These are phyloP conservation scores for Agrilus planipennis DNA, from an alignment of 1,140 invertebrate species.

Conservation along the genomic window DNA sequence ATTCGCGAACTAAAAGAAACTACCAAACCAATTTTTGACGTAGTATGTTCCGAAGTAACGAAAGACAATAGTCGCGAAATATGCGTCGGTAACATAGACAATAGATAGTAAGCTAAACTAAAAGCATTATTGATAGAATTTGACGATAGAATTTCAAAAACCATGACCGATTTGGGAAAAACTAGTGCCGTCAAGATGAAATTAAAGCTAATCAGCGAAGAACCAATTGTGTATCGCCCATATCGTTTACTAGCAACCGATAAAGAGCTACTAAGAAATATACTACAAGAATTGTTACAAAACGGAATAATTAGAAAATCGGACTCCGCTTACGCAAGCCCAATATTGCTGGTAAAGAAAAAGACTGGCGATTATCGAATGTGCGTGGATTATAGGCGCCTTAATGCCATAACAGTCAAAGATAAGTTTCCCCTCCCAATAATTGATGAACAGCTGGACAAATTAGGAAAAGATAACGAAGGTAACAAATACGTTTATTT, in stretches of 20 bases:
- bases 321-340: conserved; percentile 16
- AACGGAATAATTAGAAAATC: conserved; percentile 15
- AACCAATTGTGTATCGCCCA: conserved; percentile 1
- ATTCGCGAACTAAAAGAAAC: neutral
- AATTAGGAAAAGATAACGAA: conserved; percentile 11
- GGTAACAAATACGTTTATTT: conserved; percentile 9
- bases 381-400: conserved; percentile 27
- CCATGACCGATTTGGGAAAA: conserved; percentile 2
- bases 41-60: neutral
- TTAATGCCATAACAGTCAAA: conserved; percentile 12
- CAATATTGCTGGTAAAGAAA: conserved; percentile 21
- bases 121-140: neutral
- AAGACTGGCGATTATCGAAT: conserved; percentile 18
- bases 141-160: conserved; percentile 2
- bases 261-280: conserved; percentile 6
- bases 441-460: conserved; percentile 34
- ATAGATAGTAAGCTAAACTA: too few species aligned
- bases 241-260: conserved; percentile 3
- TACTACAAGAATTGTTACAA: conserved; percentile 26
- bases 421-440: conserved; percentile 27
- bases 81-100: neutral
- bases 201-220: conserved; percentile 1
- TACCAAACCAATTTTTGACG: neutral
- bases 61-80: neutral
- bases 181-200: conserved; percentile 8